phyloP scores from a whole-genome alignment of 2,797 vertebrate genomes.

The Sciaenops ocellatus region DNA sequence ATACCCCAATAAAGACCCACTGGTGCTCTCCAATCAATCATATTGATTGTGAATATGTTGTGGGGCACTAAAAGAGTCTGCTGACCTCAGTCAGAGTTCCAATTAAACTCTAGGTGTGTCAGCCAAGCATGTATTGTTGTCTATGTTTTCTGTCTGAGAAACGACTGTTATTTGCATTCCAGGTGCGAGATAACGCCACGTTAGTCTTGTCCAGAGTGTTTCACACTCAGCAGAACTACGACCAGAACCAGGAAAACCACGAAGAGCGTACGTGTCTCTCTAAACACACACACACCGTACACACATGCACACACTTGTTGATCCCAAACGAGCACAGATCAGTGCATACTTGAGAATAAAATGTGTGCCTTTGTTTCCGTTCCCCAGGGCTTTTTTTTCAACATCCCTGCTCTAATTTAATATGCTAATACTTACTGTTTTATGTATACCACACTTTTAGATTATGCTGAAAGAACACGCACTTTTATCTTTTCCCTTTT shows the following conservation, averaged over 20 bases:
- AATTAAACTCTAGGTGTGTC: constrained; percentile 34
- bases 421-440: constrained; percentile 75
- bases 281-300: not conserved
- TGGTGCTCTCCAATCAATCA: constrained; percentile 44
- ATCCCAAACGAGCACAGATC: constrained; percentile 12
- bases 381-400: constrained; percentile 50
- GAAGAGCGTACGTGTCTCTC: constrained; percentile 91
- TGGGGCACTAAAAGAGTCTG: constrained; percentile 44
- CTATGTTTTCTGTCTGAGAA: constrained; percentile 26
- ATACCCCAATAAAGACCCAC: constrained; percentile 61
- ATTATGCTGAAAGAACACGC: constrained; percentile 53
- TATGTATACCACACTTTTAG: constrained; percentile 54
- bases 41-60: constrained; percentile 74
- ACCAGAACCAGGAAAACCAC: constrained; percentile 96
- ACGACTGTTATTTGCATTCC: constrained; percentile 63
- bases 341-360: constrained; percentile 40
- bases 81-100: constrained; percentile 45
- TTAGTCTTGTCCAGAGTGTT: constrained; percentile 92
- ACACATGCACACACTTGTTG: constrained; percentile 23
- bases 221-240: constrained; percentile 93
- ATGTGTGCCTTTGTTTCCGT: constrained; percentile 40
- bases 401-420: constrained; percentile 65
- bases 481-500: constrained; percentile 65
- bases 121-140: constrained; percentile 13
- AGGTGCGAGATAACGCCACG: constrained; percentile 96